These are phyloP conservation scores for Australoheros facetus DNA, from an alignment of 2,797 vertebrate species.

Conservation along the genomic window DNA sequence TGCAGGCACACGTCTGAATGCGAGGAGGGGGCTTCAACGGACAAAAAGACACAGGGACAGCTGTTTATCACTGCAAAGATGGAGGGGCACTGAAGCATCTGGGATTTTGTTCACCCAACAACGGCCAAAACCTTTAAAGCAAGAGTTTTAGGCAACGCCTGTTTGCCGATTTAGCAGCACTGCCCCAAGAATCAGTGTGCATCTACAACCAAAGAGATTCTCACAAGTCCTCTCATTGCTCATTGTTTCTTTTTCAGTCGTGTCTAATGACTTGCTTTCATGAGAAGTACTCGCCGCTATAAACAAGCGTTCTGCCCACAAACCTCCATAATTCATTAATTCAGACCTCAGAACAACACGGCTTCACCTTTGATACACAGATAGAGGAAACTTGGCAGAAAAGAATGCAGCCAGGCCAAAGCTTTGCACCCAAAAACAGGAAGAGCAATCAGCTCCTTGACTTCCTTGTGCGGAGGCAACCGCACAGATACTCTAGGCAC, in stretches of 20 bases:
- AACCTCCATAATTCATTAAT: constrained; percentile 47
- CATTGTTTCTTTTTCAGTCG: neutral
- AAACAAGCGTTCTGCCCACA: neutral
- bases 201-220: neutral
- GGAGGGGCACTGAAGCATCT: constrained; percentile 56
- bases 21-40: constrained; percentile 56
- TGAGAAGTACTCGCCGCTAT: neutral
- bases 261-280: constrained; percentile 14
- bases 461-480: constrained; percentile 64
- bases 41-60: constrained; percentile 70
- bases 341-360: constrained; percentile 10
- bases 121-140: constrained; percentile 38
- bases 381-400: constrained; percentile 56
- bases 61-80: constrained; percentile 40
- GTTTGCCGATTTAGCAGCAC: constrained; percentile 9
- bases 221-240: neutral
- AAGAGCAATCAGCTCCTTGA: constrained; percentile 71
- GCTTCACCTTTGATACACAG: constrained; percentile 60
- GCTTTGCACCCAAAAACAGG: constrained; percentile 74
- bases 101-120: constrained; percentile 59
- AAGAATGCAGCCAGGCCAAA: constrained; percentile 34
- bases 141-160: constrained; percentile 13
- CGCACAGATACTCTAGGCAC: neutral
- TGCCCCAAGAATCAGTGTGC: neutral
- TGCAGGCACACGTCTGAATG: constrained; percentile 74